A percentile compares a stretch with the other conserved stretches of the same genome.
These are phyloP conservation scores for Probosciger aterrimus DNA, from an alignment of 2,113 vertebrate species.

Conservation along the genomic window DNA sequence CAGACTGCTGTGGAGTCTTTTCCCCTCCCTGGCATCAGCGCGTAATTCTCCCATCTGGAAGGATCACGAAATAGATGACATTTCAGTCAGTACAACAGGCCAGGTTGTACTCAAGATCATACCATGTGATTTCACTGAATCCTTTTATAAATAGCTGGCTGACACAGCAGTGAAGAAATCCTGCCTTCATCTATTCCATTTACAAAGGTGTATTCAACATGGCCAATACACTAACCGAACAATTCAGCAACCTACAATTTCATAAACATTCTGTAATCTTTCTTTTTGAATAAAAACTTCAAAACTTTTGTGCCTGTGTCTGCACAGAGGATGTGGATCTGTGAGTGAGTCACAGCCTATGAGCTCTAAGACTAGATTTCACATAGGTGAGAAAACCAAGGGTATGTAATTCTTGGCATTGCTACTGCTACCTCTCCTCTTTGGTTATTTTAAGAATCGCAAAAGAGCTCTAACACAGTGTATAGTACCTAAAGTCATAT, in stretches of 20 bases:
- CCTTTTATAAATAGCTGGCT: constrained; percentile 13
- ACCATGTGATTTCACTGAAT: background rate
- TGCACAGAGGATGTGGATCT: background rate
- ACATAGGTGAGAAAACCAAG: background rate
- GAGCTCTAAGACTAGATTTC: background rate
- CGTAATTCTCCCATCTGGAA: background rate
- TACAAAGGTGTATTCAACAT: background rate
- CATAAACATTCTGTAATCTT: background rate
- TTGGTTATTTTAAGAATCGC: background rate
- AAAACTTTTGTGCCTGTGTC: background rate
- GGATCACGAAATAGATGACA: background rate
- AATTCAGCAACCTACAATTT: background rate
- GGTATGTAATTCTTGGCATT: background rate
- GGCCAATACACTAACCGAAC: background rate
- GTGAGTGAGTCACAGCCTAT: background rate
- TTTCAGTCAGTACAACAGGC: background rate
- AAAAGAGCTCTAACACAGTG: background rate
- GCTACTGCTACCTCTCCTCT: background rate
- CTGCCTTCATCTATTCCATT: background rate
- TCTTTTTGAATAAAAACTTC: background rate
- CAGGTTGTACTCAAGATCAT: background rate
- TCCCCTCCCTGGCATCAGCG: background rate
- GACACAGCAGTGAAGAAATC: background rate
- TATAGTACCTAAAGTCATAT: background rate
- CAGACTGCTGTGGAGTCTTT: background rate